Conservation (phyloP, 1,140 invertebrate genomes). For the Drosophila tropicalis region DNA sequence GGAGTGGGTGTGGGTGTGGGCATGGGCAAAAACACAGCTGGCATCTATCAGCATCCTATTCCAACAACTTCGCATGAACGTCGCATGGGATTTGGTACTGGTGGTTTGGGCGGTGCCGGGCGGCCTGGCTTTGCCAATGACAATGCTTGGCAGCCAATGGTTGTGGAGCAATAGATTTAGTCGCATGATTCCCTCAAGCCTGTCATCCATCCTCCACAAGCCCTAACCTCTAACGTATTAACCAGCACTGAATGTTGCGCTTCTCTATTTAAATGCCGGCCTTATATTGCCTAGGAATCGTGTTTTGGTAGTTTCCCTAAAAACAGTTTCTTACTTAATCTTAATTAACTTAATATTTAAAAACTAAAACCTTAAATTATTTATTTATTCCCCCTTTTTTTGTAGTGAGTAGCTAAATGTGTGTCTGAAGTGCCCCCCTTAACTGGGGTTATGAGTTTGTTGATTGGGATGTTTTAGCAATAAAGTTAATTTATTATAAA, state of each 20-base stretch:
- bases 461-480: conserved; percentile 53
- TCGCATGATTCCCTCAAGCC: conserved; percentile 46
- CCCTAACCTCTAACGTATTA: conserved; percentile 59
- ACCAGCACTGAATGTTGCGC: conserved; percentile 25
- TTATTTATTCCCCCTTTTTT: conserved; percentile 77
- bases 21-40: conserved; percentile 25
- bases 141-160: conserved; percentile 75
- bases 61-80: conserved; percentile 63
- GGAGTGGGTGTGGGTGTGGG: conserved; percentile 25
- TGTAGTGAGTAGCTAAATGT: conserved; percentile 57
- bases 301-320: conserved; percentile 43
- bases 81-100: conserved; percentile 69
- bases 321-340: conserved; percentile 55
- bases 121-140: conserved; percentile 54
- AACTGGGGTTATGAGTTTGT: conserved; percentile 37
- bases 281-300: conserved; percentile 20
- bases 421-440: conserved; percentile 26
- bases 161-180: conserved; percentile 62
- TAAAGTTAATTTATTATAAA: conserved; percentile 68
- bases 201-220: not conserved
- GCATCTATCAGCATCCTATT: conserved; percentile 50
- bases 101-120: conserved; percentile 41
- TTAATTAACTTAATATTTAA: conserved; percentile 58
- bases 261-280: conserved; percentile 32
- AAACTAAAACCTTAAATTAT: conserved; percentile 52